Conservation (phyloP, 2,888 invertebrate species). For the Arrhopalites spinosus region DNA sequence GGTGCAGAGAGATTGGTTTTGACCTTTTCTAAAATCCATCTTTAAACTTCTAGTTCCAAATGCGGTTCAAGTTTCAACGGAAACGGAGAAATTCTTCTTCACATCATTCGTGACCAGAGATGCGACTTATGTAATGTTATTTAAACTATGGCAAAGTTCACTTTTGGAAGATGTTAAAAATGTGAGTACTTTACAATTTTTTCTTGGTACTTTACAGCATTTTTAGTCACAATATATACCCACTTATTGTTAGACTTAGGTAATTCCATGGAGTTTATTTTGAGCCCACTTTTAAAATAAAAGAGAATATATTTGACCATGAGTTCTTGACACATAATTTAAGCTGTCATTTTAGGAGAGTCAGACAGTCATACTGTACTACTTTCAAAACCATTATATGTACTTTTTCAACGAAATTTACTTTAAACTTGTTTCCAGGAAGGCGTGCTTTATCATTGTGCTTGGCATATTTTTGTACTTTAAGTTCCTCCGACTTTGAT, state of each 20-base stretch:
- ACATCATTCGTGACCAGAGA: constrained; percentile 93
- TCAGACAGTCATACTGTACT: not conserved
- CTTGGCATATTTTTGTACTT: not conserved
- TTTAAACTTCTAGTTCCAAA: no score
- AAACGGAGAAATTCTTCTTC: constrained; percentile 85
- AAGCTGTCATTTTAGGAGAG: no score
- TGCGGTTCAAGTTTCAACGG: constrained; percentile 85
- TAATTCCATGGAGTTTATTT: no score
- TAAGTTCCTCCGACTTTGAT: not conserved
- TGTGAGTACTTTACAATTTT: no score
- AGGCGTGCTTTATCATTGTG: not conserved
- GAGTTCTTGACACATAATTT: no score
- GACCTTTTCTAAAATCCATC: no score
- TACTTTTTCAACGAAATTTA: not conserved
- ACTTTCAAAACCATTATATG: not conserved
- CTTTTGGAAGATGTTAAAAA: constrained; percentile 76
- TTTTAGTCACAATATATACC: no score
- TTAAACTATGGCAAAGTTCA: constrained; percentile 94
- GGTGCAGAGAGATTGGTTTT: no score
- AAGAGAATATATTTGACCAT: no score
- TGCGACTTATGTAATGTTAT: constrained; percentile 93
- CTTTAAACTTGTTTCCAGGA: not conserved
- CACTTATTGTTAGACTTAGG: no score
- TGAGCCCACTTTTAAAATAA: no score
- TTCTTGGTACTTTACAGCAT: no score